A percentile compares a stretch with the other conserved stretches of the same genome.
Evolutionary conservation across 2,888 invertebrate genomes (phyloP).

Genomic region (Aquatica leii): DNA sequence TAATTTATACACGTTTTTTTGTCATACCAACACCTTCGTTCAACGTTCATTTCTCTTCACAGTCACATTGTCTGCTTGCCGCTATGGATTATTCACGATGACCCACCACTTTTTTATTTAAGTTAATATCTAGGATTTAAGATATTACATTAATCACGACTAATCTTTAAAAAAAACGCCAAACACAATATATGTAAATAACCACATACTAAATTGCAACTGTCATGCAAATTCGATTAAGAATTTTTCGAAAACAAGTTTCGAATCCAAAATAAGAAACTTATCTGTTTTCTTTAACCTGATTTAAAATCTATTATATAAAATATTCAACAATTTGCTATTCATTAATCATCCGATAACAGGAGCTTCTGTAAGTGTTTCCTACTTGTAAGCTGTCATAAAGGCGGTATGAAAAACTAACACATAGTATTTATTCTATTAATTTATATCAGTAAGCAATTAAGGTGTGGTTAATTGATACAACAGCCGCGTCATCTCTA

Average conservation of each 20-base stretch:
- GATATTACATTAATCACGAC: too few species aligned
- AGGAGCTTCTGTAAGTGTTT: constrained; percentile 28
- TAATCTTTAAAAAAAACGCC: too few species aligned
- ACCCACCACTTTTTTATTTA: neutral
- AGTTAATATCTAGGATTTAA: too few species aligned
- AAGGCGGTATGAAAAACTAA: constrained; percentile 20
- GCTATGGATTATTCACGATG: too few species aligned
- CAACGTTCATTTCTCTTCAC: constrained; percentile 3
- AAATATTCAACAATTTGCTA: constrained; percentile 16
- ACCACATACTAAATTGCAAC: too few species aligned
- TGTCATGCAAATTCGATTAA: neutral
- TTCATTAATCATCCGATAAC: constrained; percentile 28
- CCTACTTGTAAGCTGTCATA: constrained; percentile 29
- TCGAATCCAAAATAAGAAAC: neutral
- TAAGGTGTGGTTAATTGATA: too few species aligned
- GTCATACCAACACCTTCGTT: constrained; percentile 23
- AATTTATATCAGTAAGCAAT: neutral
- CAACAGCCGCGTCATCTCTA: too few species aligned
- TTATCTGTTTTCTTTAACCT: neutral
- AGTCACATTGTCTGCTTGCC: too few species aligned
- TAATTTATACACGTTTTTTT: constrained; percentile 22
- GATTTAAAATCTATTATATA: neutral
- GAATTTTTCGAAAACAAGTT: neutral
- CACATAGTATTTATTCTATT: constrained; percentile 23
- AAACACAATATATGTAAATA: too few species aligned